These are phyloP conservation scores for Saguinus midas DNA, from an alignment of 2,113 vertebrate species.

Conservation along the genomic window DNA sequence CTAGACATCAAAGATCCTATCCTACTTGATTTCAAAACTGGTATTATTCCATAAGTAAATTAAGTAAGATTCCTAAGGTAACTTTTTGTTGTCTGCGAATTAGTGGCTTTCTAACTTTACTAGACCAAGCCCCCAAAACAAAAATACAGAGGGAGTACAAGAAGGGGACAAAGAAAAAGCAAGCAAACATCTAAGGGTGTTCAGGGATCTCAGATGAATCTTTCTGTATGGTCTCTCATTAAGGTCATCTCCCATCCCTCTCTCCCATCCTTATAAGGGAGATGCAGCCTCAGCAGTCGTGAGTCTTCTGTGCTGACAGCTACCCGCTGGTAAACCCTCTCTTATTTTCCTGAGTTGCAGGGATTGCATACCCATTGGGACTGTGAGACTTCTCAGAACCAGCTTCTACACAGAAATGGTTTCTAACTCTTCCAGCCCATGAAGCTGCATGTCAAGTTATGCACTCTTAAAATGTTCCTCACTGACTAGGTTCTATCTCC, in stretches of 20 bases:
- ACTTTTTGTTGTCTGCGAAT: not conserved
- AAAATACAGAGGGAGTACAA: not conserved
- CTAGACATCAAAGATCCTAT: not conserved
- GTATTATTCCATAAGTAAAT: not conserved
- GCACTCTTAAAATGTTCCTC: not conserved
- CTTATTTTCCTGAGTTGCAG: not conserved
- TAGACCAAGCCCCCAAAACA: not conserved
- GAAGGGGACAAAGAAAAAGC: not conserved
- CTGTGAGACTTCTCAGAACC: not conserved
- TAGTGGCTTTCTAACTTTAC: not conserved
- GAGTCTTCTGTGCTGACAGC: not conserved
- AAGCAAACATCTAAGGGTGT: not conserved
- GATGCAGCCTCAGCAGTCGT: not conserved
- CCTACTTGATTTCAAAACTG: conserved; percentile 22
- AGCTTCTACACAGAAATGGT: not conserved
- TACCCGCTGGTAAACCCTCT: not conserved
- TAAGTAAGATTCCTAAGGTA: not conserved
- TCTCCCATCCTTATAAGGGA: not conserved
- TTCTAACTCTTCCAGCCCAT: not conserved
- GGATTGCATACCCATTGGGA: not conserved
- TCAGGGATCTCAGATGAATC: not conserved
- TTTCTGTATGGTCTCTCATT: not conserved
- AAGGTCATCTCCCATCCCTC: not conserved
- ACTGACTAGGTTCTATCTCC: not conserved
- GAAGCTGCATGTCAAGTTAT: not conserved